Conservation (phyloP, 2,888 invertebrate genomes). For the Agrilus mali region DNA sequence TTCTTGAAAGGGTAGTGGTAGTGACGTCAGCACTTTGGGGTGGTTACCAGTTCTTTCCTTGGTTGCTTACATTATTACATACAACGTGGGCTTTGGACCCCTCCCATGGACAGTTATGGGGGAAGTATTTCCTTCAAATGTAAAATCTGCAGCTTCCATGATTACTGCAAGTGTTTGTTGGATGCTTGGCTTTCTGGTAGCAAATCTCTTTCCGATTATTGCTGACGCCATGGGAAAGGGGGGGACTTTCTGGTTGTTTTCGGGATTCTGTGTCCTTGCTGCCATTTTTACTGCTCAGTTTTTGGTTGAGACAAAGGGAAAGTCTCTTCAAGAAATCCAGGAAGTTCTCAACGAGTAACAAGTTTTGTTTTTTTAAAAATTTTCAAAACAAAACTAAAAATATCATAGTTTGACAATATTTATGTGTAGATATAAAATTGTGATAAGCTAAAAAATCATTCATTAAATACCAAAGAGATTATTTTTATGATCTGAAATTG, state of each 20-base stretch:
- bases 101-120: slow-evolving; percentile 74
- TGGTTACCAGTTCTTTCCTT: slow-evolving; percentile 64
- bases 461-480: too few relatives aligned
- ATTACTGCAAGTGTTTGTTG: slow-evolving; percentile 69
- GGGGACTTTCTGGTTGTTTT: slow-evolving; percentile 62
- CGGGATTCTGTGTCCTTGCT: slow-evolving; percentile 43
- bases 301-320: slow-evolving; percentile 83
- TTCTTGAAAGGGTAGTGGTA: slow-evolving; percentile 37
- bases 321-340: slow-evolving; percentile 74
- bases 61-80: slow-evolving; percentile 61
- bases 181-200: slow-evolving; percentile 61
- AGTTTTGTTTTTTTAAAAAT: background rate
- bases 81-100: slow-evolving; percentile 66
- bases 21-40: slow-evolving; percentile 36
- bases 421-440: too few relatives aligned
- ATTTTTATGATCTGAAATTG: too few relatives aligned
- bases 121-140: slow-evolving; percentile 68
- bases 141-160: slow-evolving; percentile 64
- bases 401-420: too few relatives aligned
- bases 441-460: too few relatives aligned
- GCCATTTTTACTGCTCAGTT: slow-evolving; percentile 61
- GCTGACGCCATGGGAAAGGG: slow-evolving; percentile 47
- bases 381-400: too few relatives aligned
- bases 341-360: slow-evolving; percentile 38
- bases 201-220: slow-evolving; percentile 53